A percentile compares a stretch with the other conserved stretches of the same genome.
Conservation (phyloP, 2,113 vertebrate genomes). For the Peucedramus taeniatus region DNA sequence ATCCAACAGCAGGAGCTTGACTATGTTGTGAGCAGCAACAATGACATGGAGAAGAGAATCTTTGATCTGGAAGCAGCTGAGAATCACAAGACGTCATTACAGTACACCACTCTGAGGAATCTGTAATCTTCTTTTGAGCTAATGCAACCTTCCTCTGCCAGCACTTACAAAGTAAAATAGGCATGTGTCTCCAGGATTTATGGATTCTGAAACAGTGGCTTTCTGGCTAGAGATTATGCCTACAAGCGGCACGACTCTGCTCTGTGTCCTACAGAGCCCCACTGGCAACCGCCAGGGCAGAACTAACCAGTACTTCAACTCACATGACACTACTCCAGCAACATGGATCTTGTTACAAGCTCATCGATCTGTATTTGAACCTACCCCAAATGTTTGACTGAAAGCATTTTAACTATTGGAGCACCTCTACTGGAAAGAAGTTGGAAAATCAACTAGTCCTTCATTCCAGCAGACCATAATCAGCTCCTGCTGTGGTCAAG, state of each 20-base stretch:
- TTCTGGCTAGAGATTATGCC: neutral
- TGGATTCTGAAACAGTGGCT: neutral
- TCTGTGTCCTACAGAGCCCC: neutral
- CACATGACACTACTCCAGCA: neutral
- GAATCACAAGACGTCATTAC: conserved; percentile 36
- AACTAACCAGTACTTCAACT: neutral
- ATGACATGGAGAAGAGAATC: neutral
- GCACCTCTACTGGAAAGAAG: neutral
- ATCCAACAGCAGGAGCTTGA: neutral
- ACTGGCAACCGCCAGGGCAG: neutral
- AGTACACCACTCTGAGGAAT: neutral
- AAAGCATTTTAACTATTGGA: neutral
- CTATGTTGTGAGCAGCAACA: neutral
- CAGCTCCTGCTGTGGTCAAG: neutral
- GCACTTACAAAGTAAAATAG: neutral
- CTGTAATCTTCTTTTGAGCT: conserved; percentile 38
- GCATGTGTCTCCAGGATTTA: neutral
- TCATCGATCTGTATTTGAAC: neutral
- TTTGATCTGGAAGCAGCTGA: conserved; percentile 43
- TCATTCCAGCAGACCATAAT: neutral
- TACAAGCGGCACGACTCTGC: neutral
- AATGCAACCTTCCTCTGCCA: neutral
- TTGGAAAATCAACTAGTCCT: neutral
- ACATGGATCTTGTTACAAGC: neutral
- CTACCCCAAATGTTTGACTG: neutral